Percentiles rank a stretch among this genome's conserved stretches.
Conservation (phyloP, 2,888 invertebrate species). For the Ecliptopera silaceata region DNA sequence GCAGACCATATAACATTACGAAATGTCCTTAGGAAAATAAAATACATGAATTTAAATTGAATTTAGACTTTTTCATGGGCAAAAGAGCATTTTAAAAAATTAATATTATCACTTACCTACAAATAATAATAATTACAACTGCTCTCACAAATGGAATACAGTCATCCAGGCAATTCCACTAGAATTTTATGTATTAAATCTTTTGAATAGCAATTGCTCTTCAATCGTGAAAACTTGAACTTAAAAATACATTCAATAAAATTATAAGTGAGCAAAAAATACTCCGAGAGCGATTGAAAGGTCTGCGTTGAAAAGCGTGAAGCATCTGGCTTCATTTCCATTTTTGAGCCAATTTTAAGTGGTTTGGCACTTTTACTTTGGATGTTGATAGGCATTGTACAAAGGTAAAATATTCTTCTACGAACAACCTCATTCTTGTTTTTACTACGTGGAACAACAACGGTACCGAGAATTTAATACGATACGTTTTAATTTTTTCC, state of each 20-base stretch:
- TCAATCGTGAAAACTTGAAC: slow-evolving; percentile 15
- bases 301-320: slow-evolving; percentile 18
- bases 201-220: neutral
- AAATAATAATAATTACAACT: too few relatives aligned
- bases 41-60: too few relatives aligned
- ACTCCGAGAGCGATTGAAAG: slow-evolving; percentile 16
- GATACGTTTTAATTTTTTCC: too few relatives aligned
- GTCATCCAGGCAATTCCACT: neutral
- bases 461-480: too few relatives aligned
- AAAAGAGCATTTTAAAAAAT: too few relatives aligned
- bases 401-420: slow-evolving; percentile 13
- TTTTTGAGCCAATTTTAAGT: slow-evolving; percentile 28
- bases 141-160: too few relatives aligned
- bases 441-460: neutral
- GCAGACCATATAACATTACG: too few relatives aligned
- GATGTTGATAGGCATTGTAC: slow-evolving; percentile 10
- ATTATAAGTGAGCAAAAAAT: slow-evolving; percentile 13
- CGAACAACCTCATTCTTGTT: neutral
- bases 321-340: slow-evolving; percentile 25
- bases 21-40: too few relatives aligned
- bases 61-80: too few relatives aligned
- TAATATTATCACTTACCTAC: too few relatives aligned
- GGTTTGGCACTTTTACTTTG: slow-evolving; percentile 18
- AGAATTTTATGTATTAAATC: slow-evolving; percentile 1
- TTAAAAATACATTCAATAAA: slow-evolving; percentile 16